phyloP scores from a whole-genome alignment of 1,140 invertebrate genomes.

The Drosophila asahinai region DNA sequence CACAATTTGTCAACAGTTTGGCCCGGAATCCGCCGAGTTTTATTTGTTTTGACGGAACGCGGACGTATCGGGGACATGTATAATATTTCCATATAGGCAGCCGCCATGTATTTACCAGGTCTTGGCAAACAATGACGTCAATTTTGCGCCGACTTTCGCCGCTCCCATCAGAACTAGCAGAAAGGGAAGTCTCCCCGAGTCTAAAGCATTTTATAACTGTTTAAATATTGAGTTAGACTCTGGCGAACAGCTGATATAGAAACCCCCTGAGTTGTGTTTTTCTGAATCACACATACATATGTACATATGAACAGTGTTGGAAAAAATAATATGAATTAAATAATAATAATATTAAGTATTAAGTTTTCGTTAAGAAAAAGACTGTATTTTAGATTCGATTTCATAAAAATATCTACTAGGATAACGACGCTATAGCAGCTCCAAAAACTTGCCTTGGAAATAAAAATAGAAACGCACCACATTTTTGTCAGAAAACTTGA shows the following conservation, averaged over 20 bases:
- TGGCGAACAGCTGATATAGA: constrained; percentile 49
- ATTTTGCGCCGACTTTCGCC: constrained; percentile 22
- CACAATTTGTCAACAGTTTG: constrained; percentile 65
- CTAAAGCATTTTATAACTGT: constrained; percentile 9
- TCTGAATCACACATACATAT: no score
- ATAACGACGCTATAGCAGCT: no score
- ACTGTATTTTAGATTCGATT: no score
- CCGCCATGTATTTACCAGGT: constrained; percentile 20
- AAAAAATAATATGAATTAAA: no score
- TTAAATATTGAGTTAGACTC: constrained; percentile 56
- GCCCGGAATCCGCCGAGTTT: constrained; percentile 29
- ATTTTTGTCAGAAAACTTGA: no score
- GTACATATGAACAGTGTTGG: no score
- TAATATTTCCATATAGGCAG: constrained; percentile 51
- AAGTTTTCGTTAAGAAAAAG: no score
- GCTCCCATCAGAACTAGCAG: constrained; percentile 7
- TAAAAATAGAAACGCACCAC: no score
- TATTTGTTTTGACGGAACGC: constrained; percentile 56
- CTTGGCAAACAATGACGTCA: constrained; percentile 75
- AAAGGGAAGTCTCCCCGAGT: background rate
- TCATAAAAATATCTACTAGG: no score
- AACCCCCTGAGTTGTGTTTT: no score
- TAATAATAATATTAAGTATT: no score
- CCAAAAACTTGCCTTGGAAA: no score
- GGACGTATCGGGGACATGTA: constrained; percentile 24